Evolutionary conservation across 1,140 invertebrate genomes (phyloP), one percentile per base, ranked within the genome.

Genomic region (Lepidotrigona ventralis): DNA sequence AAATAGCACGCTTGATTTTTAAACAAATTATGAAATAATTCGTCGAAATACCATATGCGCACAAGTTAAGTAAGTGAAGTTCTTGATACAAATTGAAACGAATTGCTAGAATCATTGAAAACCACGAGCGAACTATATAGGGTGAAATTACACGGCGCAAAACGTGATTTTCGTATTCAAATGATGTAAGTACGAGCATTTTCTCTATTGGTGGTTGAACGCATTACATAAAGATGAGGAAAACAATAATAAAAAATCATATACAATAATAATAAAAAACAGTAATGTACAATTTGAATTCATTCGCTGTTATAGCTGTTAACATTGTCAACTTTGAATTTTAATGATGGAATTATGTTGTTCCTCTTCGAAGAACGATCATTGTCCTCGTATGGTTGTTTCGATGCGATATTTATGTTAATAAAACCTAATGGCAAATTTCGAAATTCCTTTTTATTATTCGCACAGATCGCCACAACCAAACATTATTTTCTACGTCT

Each of bases 261-360:
- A 60, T 23, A 60, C 11, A 12, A 12, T 19, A 39, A 74, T 74
- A 53, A 19, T 39, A 23, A 46, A 46, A 46, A 46, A 46, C 39
- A 46, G 29, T 79, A 23, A 21, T 70, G 11, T 21, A 23, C 51
- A 56, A 79, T 79, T 69, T 56, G 66, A 69, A 79, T 79, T 56
- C 66, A 70, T 79, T 58, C 53, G 33, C 51, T 29, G 66, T 3
- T 9, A 19, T 53, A 70, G 54, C 29, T 68, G 46, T 79, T 70
- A 58, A 56, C 53, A 79, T 46, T 33, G 23, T 79, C 54, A 53
- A 70, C 64, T 69, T 39, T 70, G 66, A 29, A 79, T 79, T 69
- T 79, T 79, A 79, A 79, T 79, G 66, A 23, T 15, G 21, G 39
- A 70, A n/a, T 46, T 70, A 46, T 53, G n/a, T 54, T 2, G 51